Evolutionary conservation across 1,140 invertebrate genomes (phyloP).

Genomic region (Grapholita molesta): DNA sequence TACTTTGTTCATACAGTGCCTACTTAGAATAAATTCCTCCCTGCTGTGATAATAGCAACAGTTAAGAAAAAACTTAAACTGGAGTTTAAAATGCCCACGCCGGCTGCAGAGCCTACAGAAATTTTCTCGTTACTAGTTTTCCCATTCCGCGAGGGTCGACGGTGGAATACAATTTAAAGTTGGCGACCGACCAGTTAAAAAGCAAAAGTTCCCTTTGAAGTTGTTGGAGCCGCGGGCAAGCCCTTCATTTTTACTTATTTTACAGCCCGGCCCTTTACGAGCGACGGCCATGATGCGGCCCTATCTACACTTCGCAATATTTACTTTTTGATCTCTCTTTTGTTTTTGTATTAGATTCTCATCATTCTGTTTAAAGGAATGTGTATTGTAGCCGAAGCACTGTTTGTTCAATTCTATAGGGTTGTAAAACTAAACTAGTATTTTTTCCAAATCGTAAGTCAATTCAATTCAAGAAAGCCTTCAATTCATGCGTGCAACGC

Average conservation of each 20-base stretch:
- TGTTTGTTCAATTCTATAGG: slow-evolving; percentile 1
- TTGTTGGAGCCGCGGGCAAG: slow-evolving; percentile 40
- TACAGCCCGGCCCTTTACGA: slow-evolving; percentile 52
- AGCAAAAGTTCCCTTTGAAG: slow-evolving; percentile 64
- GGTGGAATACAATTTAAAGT: slow-evolving; percentile 72
- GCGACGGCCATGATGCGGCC: slow-evolving; percentile 39
- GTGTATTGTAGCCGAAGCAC: neutral
- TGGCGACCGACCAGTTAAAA: slow-evolving; percentile 65
- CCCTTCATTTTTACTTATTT: slow-evolving; percentile 65
- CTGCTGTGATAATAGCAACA: slow-evolving; percentile 1
- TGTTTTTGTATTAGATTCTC: slow-evolving; percentile 19
- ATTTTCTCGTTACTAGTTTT: slow-evolving; percentile 49
- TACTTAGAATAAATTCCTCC: neutral
- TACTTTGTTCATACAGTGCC: neutral
- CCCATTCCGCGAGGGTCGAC: slow-evolving; percentile 43
- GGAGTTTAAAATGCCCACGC: neutral
- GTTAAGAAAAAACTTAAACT: slow-evolving; percentile 1
- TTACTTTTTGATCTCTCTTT: slow-evolving; percentile 16
- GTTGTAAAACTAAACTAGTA: neutral
- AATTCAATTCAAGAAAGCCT: neutral
- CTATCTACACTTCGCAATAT: slow-evolving; percentile 29
- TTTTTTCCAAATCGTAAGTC: neutral
- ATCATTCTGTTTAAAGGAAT: slow-evolving; percentile 1
- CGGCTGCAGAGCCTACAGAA: slow-evolving; percentile 5
- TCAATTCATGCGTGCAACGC: neutral